Conservation (phyloP, 2,113 vertebrate species). For the Alectura lathami region DNA sequence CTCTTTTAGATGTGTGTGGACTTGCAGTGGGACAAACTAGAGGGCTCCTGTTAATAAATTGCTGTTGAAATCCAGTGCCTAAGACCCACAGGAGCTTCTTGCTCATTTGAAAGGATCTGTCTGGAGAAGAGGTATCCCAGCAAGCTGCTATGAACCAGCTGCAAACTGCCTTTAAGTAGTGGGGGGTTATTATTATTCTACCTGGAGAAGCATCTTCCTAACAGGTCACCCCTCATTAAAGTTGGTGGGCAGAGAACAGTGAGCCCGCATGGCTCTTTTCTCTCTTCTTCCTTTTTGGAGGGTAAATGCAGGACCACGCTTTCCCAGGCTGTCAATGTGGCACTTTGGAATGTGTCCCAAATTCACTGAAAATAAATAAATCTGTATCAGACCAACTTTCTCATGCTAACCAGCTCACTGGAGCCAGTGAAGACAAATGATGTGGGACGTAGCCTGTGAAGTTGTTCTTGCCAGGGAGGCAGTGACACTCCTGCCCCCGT, state of each 20-base stretch:
- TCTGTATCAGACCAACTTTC: neutral
- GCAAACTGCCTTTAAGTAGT: neutral
- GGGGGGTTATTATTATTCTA: rapidly evolving
- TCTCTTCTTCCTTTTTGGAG: neutral
- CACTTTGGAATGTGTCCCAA: neutral
- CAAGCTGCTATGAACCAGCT: neutral
- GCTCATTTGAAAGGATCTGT: neutral
- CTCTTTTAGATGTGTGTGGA: neutral
- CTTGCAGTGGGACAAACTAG: neutral
- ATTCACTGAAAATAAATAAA: neutral
- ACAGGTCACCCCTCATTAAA: neutral
- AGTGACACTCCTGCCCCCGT: neutral
- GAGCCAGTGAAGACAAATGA: neutral
- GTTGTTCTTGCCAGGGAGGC: neutral
- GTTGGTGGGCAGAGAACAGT: rapidly evolving
- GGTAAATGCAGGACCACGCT: neutral
- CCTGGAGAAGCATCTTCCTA: neutral
- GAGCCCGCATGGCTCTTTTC: neutral
- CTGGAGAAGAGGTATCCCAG: neutral
- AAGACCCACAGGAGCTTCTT: neutral
- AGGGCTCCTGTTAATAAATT: neutral
- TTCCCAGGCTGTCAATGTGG: slow-evolving; percentile 17
- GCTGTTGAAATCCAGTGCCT: neutral
- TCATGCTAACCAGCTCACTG: neutral
- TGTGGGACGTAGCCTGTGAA: neutral